A percentile compares a stretch with the other conserved stretches of the same genome.
Evolutionary conservation across 1,140 invertebrate species (phyloP).

Genomic region (Octopus bimaculoides): DNA sequence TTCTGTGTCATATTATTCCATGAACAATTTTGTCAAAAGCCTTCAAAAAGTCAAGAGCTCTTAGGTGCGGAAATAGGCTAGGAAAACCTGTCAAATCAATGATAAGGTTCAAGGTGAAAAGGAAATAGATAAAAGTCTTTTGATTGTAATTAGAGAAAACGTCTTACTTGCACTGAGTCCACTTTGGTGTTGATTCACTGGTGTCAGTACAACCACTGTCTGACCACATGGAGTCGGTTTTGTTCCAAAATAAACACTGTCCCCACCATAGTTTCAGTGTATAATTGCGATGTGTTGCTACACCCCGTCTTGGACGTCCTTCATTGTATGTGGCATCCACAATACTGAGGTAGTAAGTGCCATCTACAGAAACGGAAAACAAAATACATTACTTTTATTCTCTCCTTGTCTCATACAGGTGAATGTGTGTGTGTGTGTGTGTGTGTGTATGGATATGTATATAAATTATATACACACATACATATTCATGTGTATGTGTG

Average conservation of each 20-base stretch:
- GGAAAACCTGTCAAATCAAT: too few relatives aligned
- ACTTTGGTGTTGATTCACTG: slow-evolving; percentile 28
- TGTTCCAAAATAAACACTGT: slow-evolving; percentile 51
- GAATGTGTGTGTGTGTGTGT: not conserved
- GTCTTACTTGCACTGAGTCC: slow-evolving; percentile 37
- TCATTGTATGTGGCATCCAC: slow-evolving; percentile 48
- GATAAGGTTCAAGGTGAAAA: too few relatives aligned
- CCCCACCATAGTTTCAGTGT: slow-evolving; percentile 48
- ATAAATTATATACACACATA: not conserved
- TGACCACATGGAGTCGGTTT: slow-evolving; percentile 34
- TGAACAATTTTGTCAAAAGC: too few relatives aligned
- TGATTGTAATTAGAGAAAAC: not conserved
- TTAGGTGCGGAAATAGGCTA: too few relatives aligned
- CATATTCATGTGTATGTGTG: too few relatives aligned
- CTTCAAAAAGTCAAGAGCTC: too few relatives aligned
- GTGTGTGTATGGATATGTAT: not conserved
- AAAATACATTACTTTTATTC: not conserved
- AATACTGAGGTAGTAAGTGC: slow-evolving; percentile 43
- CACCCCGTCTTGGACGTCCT: slow-evolving; percentile 37
- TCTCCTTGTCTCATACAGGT: not conserved
- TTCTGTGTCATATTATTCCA: too few relatives aligned
- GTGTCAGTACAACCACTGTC: slow-evolving; percentile 41
- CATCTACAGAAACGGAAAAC: slow-evolving; percentile 29
- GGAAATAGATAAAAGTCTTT: not conserved
- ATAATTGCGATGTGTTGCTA: slow-evolving; percentile 43